Evolutionary conservation across 1,140 invertebrate genomes (phyloP), one percentile per base, ranked within the genome.

Genomic region (Acromyrmex heyeri): DNA sequence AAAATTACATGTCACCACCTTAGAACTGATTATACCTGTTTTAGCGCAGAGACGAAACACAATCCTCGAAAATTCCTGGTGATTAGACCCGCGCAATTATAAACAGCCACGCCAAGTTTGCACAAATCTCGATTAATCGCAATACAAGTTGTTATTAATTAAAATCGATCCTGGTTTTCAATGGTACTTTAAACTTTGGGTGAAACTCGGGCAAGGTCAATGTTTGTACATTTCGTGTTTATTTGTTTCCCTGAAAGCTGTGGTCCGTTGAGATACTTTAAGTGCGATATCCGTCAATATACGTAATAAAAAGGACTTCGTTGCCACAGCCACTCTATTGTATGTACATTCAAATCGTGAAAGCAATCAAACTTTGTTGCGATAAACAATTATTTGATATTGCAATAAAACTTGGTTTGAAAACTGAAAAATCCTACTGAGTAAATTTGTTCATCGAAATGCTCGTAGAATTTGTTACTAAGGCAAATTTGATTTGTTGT

Each of bases 1-100:
- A 70, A 62, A 83, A 83, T 83, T 83, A 48, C 69, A 70, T 50
- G 78, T 81, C 65, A 53, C 34, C 67, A 61, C 57, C 79, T 61
- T 61, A 18, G 55, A 38, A 75, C 53, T 73, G 79, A 82, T 75
- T 61, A 62, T 57, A 30, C 79, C 61, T 24, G 38, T 38, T 3
- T 6, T 14, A 24, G 8, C 30, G 48, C 30, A 14, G 55, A 8
- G 10, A 16, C n/a, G 12, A n/a, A n/a, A 48, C 27, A 14, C 79
- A 44, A 21, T 44, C 21, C 48, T 67, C 57, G 69, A 61, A 50
- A 75, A 50, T 7, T 14, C 14, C n/a, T 14, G 30, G 38, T 24
- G n/a, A 73, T 73, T 73, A 59, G 3, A 6, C n/a, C 12, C 34
- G 21, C 14, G 18, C 48, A n/a, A 34, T 34, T 65, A 16, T 67